These are phyloP conservation scores for Oscheius sp. DNA, from an alignment of 2,888 invertebrate species.

Conservation along the genomic window DNA sequence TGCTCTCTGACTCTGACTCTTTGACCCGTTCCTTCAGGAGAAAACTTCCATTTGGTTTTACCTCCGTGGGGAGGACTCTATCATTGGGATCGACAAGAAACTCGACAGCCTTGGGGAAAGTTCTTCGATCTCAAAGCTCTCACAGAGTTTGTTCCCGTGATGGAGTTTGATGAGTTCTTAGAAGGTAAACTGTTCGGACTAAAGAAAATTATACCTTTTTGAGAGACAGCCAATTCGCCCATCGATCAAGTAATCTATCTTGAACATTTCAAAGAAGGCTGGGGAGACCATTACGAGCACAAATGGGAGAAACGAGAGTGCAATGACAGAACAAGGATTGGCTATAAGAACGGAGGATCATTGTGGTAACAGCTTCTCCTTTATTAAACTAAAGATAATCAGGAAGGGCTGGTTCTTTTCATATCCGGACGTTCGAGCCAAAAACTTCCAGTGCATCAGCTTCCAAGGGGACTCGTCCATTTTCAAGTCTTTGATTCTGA, in stretches of 20 bases:
- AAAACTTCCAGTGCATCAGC: slow-evolving; percentile 82
- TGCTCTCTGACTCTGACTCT: slow-evolving; percentile 50
- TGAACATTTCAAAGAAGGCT: slow-evolving; percentile 87
- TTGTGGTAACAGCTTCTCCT: slow-evolving; percentile 44
- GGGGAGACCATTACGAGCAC: slow-evolving; percentile 84
- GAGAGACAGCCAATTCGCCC: slow-evolving; percentile 14
- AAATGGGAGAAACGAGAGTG: slow-evolving; percentile 82
- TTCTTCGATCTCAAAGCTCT: slow-evolving; percentile 89
- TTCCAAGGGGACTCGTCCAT: slow-evolving; percentile 74
- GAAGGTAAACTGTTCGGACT: slow-evolving; percentile 76
- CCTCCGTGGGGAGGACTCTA: slow-evolving; percentile 92
- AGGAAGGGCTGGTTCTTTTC: slow-evolving; percentile 81
- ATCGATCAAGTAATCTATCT: slow-evolving; percentile 81
- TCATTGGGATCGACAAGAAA: slow-evolving; percentile 83
- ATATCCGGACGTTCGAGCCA: slow-evolving; percentile 80
- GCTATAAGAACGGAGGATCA: slow-evolving; percentile 44
- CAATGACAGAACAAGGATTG: slow-evolving; percentile 57
- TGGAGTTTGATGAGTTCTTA: slow-evolving; percentile 87
- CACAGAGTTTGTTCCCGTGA: slow-evolving; percentile 84
- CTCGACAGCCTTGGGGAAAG: slow-evolving; percentile 80
- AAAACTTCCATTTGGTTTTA: slow-evolving; percentile 79
- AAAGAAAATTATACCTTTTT: slow-evolving; percentile 4
- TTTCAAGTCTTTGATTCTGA: slow-evolving; percentile 54
- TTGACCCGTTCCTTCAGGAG: slow-evolving; percentile 46
- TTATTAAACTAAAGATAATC: neutral